phyloP scores from a whole-genome alignment of 2,888 invertebrate genomes.

The Caenorhabditis uteleia region DNA sequence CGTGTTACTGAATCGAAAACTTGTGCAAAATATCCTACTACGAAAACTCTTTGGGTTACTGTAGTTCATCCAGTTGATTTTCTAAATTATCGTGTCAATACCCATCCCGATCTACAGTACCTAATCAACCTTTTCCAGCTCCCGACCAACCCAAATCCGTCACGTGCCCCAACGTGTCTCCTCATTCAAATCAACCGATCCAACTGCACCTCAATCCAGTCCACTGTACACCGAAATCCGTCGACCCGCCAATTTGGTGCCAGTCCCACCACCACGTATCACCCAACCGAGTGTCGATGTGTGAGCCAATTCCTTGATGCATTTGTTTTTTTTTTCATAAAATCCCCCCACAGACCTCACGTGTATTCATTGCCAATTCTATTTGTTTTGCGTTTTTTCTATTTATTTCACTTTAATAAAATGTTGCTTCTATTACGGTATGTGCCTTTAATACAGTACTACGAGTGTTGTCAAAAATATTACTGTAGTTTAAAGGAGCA shows the following conservation, averaged over 20 bases:
- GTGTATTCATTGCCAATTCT: no score
- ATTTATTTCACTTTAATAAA: background rate
- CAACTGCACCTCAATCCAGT: slow-evolving; percentile 30
- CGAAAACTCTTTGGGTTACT: no score
- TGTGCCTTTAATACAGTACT: no score
- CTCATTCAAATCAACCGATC: slow-evolving; percentile 27
- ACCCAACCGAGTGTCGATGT: no score
- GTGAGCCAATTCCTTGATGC: no score
- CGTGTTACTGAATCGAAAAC: no score
- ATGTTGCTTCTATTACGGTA: background rate
- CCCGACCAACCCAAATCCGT: slow-evolving; percentile 21
- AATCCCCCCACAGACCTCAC: no score
- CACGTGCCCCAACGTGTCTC: slow-evolving; percentile 30
- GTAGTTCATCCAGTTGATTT: background rate
- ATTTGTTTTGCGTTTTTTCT: background rate
- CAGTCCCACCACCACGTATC: slow-evolving; percentile 31
- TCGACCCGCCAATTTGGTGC: slow-evolving; percentile 5
- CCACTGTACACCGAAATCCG: slow-evolving; percentile 25
- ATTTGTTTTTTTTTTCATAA: no score
- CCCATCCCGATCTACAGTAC: background rate
- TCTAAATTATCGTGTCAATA: background rate
- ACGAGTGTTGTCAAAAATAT: no score
- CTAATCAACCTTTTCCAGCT: slow-evolving; percentile 10
- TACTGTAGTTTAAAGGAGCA: no score
- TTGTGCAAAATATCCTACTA: no score